Conservation (phyloP, 1,140 invertebrate genomes). For the Kradibia gibbosae region DNA sequence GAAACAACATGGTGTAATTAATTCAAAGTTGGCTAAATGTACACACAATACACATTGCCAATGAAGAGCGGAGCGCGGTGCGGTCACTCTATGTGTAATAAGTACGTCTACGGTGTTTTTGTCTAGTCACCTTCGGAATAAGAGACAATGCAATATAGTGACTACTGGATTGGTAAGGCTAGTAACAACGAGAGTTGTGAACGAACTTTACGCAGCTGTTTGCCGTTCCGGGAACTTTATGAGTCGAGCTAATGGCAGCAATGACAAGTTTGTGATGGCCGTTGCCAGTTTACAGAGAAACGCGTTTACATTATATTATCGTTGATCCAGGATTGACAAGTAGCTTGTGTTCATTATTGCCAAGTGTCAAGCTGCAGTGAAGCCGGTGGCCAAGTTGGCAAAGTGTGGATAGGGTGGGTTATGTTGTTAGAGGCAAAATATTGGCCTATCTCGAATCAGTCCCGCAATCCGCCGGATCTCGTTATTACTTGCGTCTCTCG, state of each 20-base stretch:
- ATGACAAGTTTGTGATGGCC: slow-evolving; percentile 71
- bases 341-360: neutral
- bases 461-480: slow-evolving; percentile 13
- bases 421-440: neutral
- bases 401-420: neutral
- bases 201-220: slow-evolving; percentile 19
- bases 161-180: slow-evolving; percentile 1
- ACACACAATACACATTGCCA: too few species aligned
- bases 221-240: slow-evolving; percentile 60
- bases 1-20: too few species aligned
- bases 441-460: neutral
- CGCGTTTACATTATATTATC: slow-evolving; percentile 42
- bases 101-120: neutral
- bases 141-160: neutral
- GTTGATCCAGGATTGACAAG: neutral
- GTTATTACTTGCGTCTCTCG: slow-evolving; percentile 14
- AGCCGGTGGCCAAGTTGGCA: neutral
- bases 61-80: too few species aligned
- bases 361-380: neutral
- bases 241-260: slow-evolving; percentile 65
- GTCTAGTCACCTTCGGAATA: neutral
- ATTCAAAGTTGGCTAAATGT: too few species aligned
- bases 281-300: slow-evolving; percentile 56
- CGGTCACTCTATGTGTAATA: neutral
- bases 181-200: slow-evolving; percentile 1